Evolutionary conservation across 2,113 vertebrate species (phyloP), one percentile per base, ranked within the genome.

Genomic region (Pteruthius melanotis): DNA sequence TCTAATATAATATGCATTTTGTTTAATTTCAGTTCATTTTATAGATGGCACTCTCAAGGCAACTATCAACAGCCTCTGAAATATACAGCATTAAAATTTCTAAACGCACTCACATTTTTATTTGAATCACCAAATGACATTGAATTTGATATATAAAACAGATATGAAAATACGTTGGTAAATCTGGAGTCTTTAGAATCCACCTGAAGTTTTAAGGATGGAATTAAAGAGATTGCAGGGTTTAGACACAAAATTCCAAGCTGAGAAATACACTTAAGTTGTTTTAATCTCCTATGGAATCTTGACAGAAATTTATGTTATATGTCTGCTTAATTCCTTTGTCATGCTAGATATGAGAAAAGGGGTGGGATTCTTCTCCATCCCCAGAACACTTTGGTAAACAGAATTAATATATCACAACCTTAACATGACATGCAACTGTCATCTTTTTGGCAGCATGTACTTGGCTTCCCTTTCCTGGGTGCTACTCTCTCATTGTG

Each of bases 41-140:
- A 70, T 15, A 26, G 37, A 23, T 21, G 10, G 3, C 8, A 42
- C 2, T 66, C 33, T 76, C 28, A 80, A 42, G 17, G 35, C 1
- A 76, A 7, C 15, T 49, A 49, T 52, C 4, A 60, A 30, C 8
- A 66, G 6, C 12, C 11, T 74, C 10, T 42, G 39, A 8, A 90
- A 35, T 12, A 52, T n/a, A 81, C 35, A 66, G 5, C 20, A 61
- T 6, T 61, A 35, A 37, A 31, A 50, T 35, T 64, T 71, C 31
- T 76, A 60, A 15, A 27, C 13, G 7, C 1, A n/a, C 1, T 54
- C 24, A 14, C 0, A 0, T 52, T 72, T 87, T 71, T 28, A 44
- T 3, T 71, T 76, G 65, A 42, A 71, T 84, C 72, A 57, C 39
- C 16, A 82, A 17, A 37, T 7, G 0, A 6, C 21, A 52, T 3